phyloP scores from a whole-genome alignment of 2,113 vertebrate species.

The Monarcha castaneiventris region DNA sequence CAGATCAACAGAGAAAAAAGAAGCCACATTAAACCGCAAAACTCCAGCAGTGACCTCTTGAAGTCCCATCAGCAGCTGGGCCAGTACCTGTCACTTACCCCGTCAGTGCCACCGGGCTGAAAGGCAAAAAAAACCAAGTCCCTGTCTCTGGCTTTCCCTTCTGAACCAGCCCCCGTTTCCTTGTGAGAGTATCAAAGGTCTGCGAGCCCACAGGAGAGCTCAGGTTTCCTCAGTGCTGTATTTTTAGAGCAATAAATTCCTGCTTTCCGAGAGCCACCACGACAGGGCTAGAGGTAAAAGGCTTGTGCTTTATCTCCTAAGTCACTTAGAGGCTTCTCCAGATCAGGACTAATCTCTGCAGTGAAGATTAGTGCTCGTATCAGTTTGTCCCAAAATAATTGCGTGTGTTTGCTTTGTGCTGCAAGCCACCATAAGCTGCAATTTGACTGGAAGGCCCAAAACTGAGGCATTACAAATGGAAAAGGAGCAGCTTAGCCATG shows the following conservation, averaged over 20 bases:
- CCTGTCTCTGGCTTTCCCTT: neutral
- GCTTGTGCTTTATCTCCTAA: conserved; percentile 19
- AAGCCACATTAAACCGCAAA: neutral
- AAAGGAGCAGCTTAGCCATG: neutral
- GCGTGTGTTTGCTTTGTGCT: neutral
- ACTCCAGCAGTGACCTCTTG: neutral
- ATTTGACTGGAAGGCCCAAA: neutral
- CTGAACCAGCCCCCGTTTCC: neutral
- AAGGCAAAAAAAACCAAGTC: neutral
- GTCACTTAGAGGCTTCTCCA: conserved; percentile 38
- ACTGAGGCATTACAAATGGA: neutral
- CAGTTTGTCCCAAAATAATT: conserved; percentile 51
- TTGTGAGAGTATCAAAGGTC: neutral
- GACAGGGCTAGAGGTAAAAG: conserved; percentile 16
- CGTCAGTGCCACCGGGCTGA: neutral
- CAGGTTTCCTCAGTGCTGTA: neutral
- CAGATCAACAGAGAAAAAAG: conserved; percentile 28
- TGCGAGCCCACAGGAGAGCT: neutral
- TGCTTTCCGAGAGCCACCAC: neutral
- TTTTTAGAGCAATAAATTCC: conserved; percentile 1
- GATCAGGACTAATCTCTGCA: conserved; percentile 54
- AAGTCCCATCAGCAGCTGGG: neutral
- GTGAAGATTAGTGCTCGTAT: conserved; percentile 50
- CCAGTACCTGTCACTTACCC: neutral
- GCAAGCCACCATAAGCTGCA: neutral